These are phyloP conservation scores for Gobio gobio DNA, from an alignment of 2,113 vertebrate species.

Conservation along the genomic window DNA sequence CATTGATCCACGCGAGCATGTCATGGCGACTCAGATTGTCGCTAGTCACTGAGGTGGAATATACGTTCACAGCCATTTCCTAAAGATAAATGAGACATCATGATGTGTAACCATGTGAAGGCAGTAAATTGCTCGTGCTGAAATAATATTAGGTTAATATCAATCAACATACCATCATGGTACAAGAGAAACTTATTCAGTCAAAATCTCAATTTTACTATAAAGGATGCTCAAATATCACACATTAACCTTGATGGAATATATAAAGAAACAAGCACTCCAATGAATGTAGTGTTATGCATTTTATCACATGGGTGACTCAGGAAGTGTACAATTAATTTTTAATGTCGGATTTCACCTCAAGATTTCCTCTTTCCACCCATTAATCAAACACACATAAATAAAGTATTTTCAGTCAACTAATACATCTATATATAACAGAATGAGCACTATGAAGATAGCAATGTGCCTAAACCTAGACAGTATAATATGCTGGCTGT, in stretches of 20 bases:
- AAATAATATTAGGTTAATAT: not conserved
- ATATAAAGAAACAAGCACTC: not conserved
- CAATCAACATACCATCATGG: not conserved
- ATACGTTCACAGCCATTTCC: conserved; percentile 98
- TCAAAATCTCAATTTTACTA: not conserved
- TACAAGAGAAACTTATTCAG: not conserved
- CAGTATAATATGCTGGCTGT: not conserved
- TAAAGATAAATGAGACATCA: conserved; percentile 48
- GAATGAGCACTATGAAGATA: not conserved
- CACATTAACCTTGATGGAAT: not conserved
- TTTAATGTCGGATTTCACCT: not conserved
- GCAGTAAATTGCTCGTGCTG: not conserved
- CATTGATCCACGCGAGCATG: conserved; percentile 98
- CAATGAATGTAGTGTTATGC: not conserved
- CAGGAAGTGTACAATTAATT: not conserved
- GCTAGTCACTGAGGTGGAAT: conserved; percentile 97
- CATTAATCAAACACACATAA: not conserved
- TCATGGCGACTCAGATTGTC: conserved; percentile 98
- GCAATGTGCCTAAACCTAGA: not conserved
- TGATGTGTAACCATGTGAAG: not conserved
- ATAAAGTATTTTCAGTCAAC: not conserved
- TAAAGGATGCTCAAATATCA: not conserved
- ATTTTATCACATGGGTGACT: not conserved
- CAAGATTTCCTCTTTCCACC: not conserved
- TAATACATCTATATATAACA: not conserved